Evolutionary conservation across 2,113 vertebrate species (phyloP).

Genomic region (Cheirogaleus medius): DNA sequence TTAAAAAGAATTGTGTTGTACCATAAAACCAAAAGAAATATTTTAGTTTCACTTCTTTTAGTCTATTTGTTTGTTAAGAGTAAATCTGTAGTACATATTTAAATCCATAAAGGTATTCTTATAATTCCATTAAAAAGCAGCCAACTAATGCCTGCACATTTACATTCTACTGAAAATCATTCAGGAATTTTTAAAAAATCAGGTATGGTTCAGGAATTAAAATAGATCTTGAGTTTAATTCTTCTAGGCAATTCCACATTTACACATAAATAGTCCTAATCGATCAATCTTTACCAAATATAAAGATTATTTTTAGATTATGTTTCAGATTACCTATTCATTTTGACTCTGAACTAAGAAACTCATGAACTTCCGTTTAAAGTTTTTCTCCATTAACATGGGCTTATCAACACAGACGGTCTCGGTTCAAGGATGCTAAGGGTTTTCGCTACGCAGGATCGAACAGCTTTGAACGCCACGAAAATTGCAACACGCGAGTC

Average conservation of each 20-base stretch:
- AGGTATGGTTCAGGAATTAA: constrained; percentile 1
- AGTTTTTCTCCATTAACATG: neutral
- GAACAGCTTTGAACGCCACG: neutral
- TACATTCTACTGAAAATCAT: neutral
- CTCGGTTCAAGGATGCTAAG: neutral
- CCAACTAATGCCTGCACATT: neutral
- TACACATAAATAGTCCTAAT: neutral
- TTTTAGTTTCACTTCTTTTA: constrained; percentile 59
- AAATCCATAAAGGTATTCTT: neutral
- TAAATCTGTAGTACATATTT: neutral
- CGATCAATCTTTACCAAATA: neutral
- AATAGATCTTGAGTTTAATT: constrained; percentile 36
- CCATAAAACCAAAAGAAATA: neutral
- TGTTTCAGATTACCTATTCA: neutral
- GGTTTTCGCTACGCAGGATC: neutral
- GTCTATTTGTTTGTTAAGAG: constrained; percentile 56
- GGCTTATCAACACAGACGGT: neutral
- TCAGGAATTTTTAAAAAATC: neutral
- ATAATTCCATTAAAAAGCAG: neutral
- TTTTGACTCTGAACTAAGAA: neutral
- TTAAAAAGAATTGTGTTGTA: constrained; percentile 21
- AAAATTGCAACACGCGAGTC: neutral
- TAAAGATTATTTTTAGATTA: constrained; percentile 26
- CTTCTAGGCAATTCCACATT: constrained; percentile 47
- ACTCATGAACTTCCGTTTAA: neutral